A percentile compares a stretch with the other conserved stretches of the same genome.
Conservation (phyloP, 2,797 vertebrate genomes). For the Peromyscus melanophrys region DNA sequence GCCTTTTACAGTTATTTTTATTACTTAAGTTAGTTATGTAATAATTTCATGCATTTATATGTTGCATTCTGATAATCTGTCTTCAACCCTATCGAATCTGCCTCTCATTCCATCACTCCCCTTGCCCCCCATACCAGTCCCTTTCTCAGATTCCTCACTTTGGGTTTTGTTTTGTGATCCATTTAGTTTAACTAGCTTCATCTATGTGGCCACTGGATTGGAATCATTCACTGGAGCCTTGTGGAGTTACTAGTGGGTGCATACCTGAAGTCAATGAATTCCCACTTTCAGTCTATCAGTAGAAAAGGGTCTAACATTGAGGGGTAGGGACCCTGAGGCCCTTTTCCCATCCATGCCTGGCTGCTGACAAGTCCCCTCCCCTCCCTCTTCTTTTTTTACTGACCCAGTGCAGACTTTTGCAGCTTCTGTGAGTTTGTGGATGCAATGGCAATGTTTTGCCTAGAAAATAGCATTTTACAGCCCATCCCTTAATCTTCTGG, state of each 20-base stretch:
- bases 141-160: not conserved
- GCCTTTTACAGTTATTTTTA: not conserved
- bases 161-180: not conserved
- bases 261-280: not conserved
- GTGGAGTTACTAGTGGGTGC: not conserved
- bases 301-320: not conserved
- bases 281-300: not conserved
- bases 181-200: not conserved
- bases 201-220: not conserved
- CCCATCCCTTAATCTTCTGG: not conserved
- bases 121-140: rapidly evolving
- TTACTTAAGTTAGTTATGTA: not conserved
- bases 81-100: rapidly evolving
- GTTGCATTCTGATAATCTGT: not conserved
- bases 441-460: not conserved
- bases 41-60: not conserved
- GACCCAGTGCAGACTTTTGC: not conserved
- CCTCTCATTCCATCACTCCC: not conserved
- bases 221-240: not conserved
- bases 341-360: not conserved
- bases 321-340: not conserved
- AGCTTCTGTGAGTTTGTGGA: not conserved
- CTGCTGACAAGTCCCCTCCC: not conserved
- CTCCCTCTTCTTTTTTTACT: not conserved
- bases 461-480: not conserved